These are phyloP conservation scores for Thalassoma bifasciatum DNA, from an alignment of 2,113 vertebrate species.

Conservation along the genomic window DNA sequence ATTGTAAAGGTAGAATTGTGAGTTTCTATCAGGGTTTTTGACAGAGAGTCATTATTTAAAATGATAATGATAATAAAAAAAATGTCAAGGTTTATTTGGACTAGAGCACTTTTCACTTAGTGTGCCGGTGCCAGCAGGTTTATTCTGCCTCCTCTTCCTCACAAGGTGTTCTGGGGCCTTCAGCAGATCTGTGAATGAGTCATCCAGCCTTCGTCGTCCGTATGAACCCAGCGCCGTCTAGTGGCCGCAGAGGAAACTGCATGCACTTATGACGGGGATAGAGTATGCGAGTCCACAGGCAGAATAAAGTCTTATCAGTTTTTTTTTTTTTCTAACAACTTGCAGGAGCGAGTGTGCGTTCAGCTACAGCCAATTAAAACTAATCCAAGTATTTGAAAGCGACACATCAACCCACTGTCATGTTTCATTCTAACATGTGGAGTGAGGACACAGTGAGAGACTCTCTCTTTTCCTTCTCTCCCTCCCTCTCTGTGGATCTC, in stretches of 20 bases:
- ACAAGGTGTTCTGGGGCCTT: conserved; percentile 8
- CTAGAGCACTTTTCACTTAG: background rate
- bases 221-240: conserved; percentile 61
- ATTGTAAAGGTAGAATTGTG: too few relatives aligned
- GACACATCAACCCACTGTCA: background rate
- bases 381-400: background rate
- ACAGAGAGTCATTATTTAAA: too few relatives aligned
- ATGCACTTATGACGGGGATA: background rate
- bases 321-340: background rate
- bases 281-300: background rate
- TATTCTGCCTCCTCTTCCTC: conserved; percentile 9
- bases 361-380: conserved; percentile 9
- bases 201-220: conserved; percentile 31
- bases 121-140: conserved; percentile 10
- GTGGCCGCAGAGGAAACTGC: conserved; percentile 15
- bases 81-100: background rate
- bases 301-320: conserved; percentile 9
- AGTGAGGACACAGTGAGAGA: background rate
- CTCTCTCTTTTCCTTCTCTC: conserved; percentile 6
- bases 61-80: too few relatives aligned
- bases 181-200: conserved; percentile 45
- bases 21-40: too few relatives aligned
- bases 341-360: conserved; percentile 8
- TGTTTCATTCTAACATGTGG: conserved; percentile 7
- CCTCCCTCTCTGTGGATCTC: conserved; percentile 38